Conservation (phyloP, 2,113 vertebrate genomes). For the Psilopsiagon aurifrons region DNA sequence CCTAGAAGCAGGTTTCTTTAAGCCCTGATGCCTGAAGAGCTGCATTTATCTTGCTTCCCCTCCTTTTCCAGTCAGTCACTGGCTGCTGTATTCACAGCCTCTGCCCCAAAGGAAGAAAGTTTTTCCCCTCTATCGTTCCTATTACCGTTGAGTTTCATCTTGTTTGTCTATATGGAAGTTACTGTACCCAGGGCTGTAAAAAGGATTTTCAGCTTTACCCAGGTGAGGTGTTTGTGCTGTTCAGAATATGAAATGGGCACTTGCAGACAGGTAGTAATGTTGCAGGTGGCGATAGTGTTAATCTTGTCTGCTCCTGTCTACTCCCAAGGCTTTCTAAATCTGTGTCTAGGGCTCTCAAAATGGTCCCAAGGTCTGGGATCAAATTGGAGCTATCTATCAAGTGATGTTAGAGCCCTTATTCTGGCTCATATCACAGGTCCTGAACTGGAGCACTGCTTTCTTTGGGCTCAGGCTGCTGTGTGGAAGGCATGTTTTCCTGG, state of each 20-base stretch:
- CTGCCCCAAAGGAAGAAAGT: not conserved
- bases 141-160: slow-evolving; percentile 58
- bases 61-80: not conserved
- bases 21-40: not conserved
- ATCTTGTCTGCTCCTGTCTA: not conserved
- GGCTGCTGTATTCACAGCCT: not conserved
- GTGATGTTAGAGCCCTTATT: not conserved
- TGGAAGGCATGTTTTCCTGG: not conserved
- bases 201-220: slow-evolving; percentile 10
- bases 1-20: not conserved
- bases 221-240: slow-evolving; percentile 3
- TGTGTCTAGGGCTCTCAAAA: not conserved
- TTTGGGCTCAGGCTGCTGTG: fast-evolving
- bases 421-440: not conserved
- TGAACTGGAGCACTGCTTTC: not conserved
- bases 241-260: not conserved
- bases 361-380: not conserved
- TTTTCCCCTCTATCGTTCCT: not conserved
- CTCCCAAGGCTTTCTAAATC: not conserved
- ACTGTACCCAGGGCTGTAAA: slow-evolving; percentile 32
- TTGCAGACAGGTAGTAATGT: not conserved
- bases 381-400: not conserved
- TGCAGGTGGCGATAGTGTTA: not conserved
- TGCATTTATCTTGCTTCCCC: not conserved
- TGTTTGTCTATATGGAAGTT: slow-evolving; percentile 29